Base-by-base conservation (phyloP, 2,888 invertebrate genomes). In the Liopterus haemorrhoidalis region DNA sequence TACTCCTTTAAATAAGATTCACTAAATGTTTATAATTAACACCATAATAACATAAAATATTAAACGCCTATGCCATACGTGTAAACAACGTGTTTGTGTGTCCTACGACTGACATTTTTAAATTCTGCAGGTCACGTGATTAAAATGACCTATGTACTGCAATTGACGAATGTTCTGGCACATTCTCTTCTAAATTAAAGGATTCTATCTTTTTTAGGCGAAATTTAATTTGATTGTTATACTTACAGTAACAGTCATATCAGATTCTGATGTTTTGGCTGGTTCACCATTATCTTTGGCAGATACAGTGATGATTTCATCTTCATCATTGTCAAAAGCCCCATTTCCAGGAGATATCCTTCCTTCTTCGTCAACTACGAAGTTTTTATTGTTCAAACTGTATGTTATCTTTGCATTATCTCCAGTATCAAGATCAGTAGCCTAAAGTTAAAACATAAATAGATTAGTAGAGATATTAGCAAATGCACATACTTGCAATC, bases 311-410 rank as follows among this genome's bases (percentile, higher is more conserved):
- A 72, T 60, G 8, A 52, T 49, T 8, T 60, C 54, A 22, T 67
- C 56, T 21, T 70, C 53, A 41, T 69, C 65, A 21, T 74, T 60
- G 16, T 59, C 65, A 1, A 67, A 64, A 11, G 65, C 63, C 35
- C 54, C 49, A 12, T 64, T 66, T 19, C 67, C 65, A 3, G 77
- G 70, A 49, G 74, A 74, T 2, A 83, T 72, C 4, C 70, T 70
- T 1, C 83, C 83, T 14, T 64, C 58, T 0, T 74, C 69, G 24
- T 79, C 69, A 31, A 83, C 74, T 0, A 70, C 67, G 46, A 82
- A 70, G 12, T 63, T 64, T 4, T 67, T 62, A 21, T 55, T 59
- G 32, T 57, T 52, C 22, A 70, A 56, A 4, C 60, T 58, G 53
- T 71, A 72, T 36, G 61, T 60, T 37, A 73, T 63, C 44, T 64